phyloP scores from a whole-genome alignment of 2,797 vertebrate species.

The Melanogrammus aeglefinus region DNA sequence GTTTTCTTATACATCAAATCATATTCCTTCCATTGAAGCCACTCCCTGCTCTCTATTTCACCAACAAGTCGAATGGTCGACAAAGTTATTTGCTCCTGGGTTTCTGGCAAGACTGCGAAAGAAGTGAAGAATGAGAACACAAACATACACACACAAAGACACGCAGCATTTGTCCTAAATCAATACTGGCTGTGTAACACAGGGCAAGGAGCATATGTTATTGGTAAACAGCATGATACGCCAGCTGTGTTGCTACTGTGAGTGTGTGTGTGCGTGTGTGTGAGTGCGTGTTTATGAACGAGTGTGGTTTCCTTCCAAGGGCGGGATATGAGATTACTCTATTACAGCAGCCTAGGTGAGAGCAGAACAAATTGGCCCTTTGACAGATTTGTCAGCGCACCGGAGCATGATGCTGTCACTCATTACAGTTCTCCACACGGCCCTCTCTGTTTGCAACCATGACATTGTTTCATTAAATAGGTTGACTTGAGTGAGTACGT shows the following conservation, averaged over 20 bases:
- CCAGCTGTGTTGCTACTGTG: constrained; percentile 8
- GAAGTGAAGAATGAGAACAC: background rate
- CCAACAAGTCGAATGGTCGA: too few species aligned
- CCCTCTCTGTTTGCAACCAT: constrained; percentile 4
- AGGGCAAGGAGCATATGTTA: constrained; percentile 10
- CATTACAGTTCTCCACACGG: background rate
- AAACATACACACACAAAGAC: background rate
- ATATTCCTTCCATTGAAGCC: too few species aligned
- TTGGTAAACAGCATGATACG: constrained; percentile 9
- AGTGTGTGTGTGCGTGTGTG: background rate
- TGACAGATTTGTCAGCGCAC: constrained; percentile 16
- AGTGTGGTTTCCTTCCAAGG: background rate
- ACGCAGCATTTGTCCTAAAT: constrained; percentile 4
- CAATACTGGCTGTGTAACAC: constrained; percentile 2
- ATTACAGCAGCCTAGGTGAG: constrained; percentile 16
- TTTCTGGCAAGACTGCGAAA: background rate
- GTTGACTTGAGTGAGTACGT: background rate
- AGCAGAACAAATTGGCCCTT: constrained; percentile 21
- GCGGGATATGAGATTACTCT: constrained; percentile 7
- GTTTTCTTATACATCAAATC: too few species aligned
- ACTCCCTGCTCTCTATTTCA: too few species aligned
- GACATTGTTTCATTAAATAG: constrained; percentile 1
- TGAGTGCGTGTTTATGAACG: background rate
- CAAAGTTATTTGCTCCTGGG: background rate
- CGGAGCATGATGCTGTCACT: background rate